Conservation (phyloP, 2,113 vertebrate genomes). For the Megaceryle maxima region DNA sequence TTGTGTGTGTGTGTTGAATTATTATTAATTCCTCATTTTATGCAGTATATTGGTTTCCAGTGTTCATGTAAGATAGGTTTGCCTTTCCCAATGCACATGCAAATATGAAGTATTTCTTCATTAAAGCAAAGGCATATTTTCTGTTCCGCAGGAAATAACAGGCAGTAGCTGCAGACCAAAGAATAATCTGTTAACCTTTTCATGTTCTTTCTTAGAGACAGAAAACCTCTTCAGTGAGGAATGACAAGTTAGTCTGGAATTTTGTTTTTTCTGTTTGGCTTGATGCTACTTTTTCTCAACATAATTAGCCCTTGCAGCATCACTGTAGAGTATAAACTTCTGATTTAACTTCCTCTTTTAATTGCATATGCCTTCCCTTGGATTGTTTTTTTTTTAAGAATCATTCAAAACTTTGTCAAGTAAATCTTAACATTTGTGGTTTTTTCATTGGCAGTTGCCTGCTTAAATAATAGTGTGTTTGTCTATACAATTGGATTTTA, state of each 20-base stretch:
- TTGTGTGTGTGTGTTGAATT: not conserved
- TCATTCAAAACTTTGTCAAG: not conserved
- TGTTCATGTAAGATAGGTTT: not conserved
- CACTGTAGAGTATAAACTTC: not conserved
- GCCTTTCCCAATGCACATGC: not conserved
- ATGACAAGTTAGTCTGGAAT: not conserved
- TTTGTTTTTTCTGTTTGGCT: not conserved
- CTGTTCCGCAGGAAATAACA: not conserved
- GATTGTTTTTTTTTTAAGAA: not conserved
- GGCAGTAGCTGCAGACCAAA: not conserved
- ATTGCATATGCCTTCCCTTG: not conserved
- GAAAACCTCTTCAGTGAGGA: not conserved
- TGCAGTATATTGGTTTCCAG: not conserved
- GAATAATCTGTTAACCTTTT: not conserved
- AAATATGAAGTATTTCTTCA: not conserved
- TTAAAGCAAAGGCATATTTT: not conserved
- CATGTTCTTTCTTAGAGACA: not conserved
- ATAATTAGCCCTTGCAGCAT: not conserved
- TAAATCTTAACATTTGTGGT: not conserved
- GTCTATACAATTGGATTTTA: not conserved
- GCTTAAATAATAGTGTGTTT: not conserved
- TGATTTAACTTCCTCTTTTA: not conserved
- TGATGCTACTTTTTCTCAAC: not conserved
- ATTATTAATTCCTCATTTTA: not conserved
- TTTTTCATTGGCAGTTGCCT: not conserved